Evolutionary conservation across 2,888 invertebrate species (phyloP).

Genomic region (Drosophila lutescens): DNA sequence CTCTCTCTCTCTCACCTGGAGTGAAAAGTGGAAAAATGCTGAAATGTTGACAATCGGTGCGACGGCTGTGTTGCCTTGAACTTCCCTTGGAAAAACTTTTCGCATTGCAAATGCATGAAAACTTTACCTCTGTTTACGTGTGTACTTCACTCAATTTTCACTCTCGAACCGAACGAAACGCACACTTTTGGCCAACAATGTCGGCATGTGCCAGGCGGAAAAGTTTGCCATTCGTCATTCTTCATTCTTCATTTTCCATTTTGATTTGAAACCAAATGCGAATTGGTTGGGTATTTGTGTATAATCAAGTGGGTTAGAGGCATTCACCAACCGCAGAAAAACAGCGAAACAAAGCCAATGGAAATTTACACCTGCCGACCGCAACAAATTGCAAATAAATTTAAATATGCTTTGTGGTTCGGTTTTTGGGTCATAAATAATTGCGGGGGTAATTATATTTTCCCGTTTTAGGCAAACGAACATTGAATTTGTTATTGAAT

Average conservation of each 20-base stretch:
- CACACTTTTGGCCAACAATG: slow-evolving; percentile 29
- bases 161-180: slow-evolving; percentile 8
- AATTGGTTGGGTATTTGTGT: neutral
- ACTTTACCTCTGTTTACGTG: slow-evolving; percentile 32
- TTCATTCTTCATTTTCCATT: slow-evolving; percentile 26
- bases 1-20: slow-evolving; percentile 12
- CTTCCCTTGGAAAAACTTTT: slow-evolving; percentile 28
- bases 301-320: slow-evolving; percentile 29
- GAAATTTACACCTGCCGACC: slow-evolving; percentile 42
- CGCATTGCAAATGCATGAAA: slow-evolving; percentile 38
- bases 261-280: slow-evolving; percentile 20
- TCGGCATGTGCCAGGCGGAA: slow-evolving; percentile 16
- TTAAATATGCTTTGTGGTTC: slow-evolving; percentile 48
- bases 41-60: slow-evolving; percentile 31
- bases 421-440: slow-evolving; percentile 34
- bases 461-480: neutral
- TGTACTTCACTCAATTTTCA: slow-evolving; percentile 41
- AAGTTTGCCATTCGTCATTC: slow-evolving; percentile 27
- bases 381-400: slow-evolving; percentile 38
- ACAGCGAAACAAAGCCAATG: slow-evolving; percentile 17
- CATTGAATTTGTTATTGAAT: slow-evolving; percentile 27
- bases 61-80: slow-evolving; percentile 37
- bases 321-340: slow-evolving; percentile 21
- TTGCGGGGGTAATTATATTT: slow-evolving; percentile 44
- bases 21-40: slow-evolving; percentile 2